Conservation (phyloP, 2,113 vertebrate genomes). For the Felis catus region DNA sequence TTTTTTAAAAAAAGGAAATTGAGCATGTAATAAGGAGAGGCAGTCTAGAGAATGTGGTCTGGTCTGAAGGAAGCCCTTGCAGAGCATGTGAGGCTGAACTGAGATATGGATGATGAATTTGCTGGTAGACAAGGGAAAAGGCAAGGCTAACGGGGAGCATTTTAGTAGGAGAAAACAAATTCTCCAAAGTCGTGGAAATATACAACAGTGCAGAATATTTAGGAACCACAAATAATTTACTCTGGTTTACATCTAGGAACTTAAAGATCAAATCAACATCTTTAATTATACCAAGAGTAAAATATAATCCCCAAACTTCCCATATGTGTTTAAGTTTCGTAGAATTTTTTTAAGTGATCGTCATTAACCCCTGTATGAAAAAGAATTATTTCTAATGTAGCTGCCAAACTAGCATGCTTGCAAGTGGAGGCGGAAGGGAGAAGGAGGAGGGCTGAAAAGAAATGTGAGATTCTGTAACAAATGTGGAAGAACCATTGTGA, state of each 20-base stretch:
- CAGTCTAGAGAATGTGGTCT: background rate
- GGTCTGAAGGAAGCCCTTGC: background rate
- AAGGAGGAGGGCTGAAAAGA: background rate
- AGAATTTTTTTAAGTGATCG: background rate
- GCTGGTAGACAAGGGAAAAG: too few relatives aligned
- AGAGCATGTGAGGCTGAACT: background rate
- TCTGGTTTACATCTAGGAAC: background rate
- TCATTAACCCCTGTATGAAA: background rate
- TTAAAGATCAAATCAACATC: background rate
- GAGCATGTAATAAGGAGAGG: background rate
- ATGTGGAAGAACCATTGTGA: background rate
- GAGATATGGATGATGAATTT: background rate
- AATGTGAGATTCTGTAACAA: background rate
- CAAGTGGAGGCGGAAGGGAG: background rate
- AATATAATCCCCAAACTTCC: background rate
- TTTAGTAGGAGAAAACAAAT: background rate
- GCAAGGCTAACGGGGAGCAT: background rate
- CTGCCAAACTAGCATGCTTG: background rate
- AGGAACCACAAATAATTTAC: background rate
- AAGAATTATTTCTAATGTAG: background rate
- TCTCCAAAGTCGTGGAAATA: background rate
- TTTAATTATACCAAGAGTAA: background rate
- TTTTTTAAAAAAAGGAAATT: background rate
- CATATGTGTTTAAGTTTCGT: background rate
- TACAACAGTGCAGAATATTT: background rate